phyloP scores from a whole-genome alignment of 2,113 vertebrate genomes.

The Pelodiscus sinensis region DNA sequence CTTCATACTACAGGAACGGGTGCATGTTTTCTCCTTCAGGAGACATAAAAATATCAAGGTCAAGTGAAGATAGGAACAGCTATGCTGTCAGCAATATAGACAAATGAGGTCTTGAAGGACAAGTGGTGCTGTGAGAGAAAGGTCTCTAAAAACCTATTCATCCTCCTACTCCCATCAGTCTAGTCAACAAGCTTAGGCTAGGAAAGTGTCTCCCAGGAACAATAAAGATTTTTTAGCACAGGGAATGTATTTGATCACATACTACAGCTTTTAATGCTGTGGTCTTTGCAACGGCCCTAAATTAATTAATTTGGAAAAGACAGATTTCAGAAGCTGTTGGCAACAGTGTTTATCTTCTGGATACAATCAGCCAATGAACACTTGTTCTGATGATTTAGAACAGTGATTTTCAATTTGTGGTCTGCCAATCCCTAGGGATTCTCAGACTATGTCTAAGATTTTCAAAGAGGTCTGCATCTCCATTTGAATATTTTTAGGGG shows the following conservation, averaged over 20 bases:
- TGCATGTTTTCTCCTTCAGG: background rate
- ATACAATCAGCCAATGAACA: background rate
- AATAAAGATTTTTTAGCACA: background rate
- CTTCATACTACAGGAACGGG: background rate
- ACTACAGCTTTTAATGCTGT: background rate
- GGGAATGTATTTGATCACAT: background rate
- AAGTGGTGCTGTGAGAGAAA: background rate
- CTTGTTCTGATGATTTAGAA: background rate
- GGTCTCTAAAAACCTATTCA: background rate
- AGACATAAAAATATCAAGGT: background rate
- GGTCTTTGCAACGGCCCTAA: background rate
- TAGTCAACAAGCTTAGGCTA: background rate
- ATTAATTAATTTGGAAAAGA: background rate
- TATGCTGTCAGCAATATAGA: background rate
- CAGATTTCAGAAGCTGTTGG: background rate
- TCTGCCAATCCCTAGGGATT: too few species aligned
- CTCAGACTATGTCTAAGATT: too few species aligned
- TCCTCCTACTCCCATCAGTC: background rate
- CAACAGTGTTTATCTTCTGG: background rate
- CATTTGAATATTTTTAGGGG: too few species aligned
- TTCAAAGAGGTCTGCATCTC: too few species aligned
- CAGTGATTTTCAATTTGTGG: too few species aligned
- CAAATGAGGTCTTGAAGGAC: background rate
- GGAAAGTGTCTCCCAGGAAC: background rate
- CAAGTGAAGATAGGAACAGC: background rate